Conservation (phyloP, 2,888 invertebrate genomes). For the Polietes domitor region DNA sequence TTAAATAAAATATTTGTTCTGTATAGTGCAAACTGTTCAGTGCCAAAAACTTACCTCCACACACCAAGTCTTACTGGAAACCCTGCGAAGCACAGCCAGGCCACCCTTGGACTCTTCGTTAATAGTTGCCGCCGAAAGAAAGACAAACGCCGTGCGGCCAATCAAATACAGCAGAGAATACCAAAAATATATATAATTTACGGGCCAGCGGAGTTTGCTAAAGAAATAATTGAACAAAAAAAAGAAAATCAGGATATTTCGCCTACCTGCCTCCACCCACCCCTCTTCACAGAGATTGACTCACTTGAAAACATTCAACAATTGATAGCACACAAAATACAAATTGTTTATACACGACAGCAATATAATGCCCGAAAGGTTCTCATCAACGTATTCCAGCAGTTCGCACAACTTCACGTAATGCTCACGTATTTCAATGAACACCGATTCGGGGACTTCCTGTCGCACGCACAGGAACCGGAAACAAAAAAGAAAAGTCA, state of each 20-base stretch:
- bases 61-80: constrained; percentile 77
- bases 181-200: constrained; percentile 82
- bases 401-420: constrained; percentile 85
- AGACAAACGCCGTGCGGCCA: constrained; percentile 82
- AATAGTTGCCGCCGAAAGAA: constrained; percentile 82
- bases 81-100: constrained; percentile 80
- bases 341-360: constrained; percentile 87
- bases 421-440: constrained; percentile 86
- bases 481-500: not conserved
- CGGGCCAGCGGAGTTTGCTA: constrained; percentile 79
- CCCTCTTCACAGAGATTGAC: constrained; percentile 48
- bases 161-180: constrained; percentile 83
- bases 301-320: constrained; percentile 83
- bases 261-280: not conserved
- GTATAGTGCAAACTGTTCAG: too few relatives aligned
- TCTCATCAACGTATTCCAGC: constrained; percentile 84
- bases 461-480: constrained; percentile 51
- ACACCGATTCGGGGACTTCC: constrained; percentile 79
- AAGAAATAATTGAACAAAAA: not conserved
- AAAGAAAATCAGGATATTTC: not conserved
- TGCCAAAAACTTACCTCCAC: constrained; percentile 71
- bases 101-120: constrained; percentile 83
- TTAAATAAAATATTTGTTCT: not conserved
- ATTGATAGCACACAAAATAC: constrained; percentile 88
- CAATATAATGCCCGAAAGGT: constrained; percentile 85